Base-by-base conservation (phyloP, 2,797 vertebrate species). In the Phataginus tricuspis region DNA sequence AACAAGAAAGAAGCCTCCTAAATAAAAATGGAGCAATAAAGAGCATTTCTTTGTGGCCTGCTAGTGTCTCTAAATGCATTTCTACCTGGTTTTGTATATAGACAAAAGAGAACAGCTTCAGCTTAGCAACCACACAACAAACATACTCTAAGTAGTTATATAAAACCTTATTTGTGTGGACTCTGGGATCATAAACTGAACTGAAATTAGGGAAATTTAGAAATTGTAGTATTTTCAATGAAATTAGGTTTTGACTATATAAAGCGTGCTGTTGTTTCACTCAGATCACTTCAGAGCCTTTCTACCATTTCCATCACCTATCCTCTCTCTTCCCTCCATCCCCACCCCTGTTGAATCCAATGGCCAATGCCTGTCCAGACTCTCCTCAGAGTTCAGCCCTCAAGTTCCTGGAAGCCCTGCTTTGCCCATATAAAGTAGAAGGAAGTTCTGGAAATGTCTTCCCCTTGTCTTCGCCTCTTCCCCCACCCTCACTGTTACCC, bases 11-110 rank as follows among this genome's bases (percentile, higher is more conserved):
- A 59, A 64, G 14, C 53, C 29, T 96, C 80, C 59, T 71, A 84
- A 94, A 87, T 95, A 93, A 96, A 97, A 94, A 93, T 23, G 78
- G 80, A 94, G 74, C 29, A 29, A 25, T 66, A 61, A 39, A 74
- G 85, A 97, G 83, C 91, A 96, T 86, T 96, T 88, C 39, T 88
- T 97, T 92, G 78, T 39, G 86, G 82, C 85, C 84, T 84, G 45
- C 29, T 42, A 83, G 12, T 42, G 45, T 78, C 74, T 94, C 87
- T 74, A 95, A 88, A 49, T 89, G 19, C n/a, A 84, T 90, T 94
- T 95, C 92, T 94, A 69, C 42, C 74, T 97, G 49, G 13, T 95
- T 96, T 95, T 96, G 78, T 87, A 66, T 89, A 10, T 16, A 94
- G 29, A 94, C 42, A 94, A 85, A 75, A 74, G 39, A 74, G 86